Evolutionary conservation across 92 coral and sea anemone genomes (phyloP).

Genomic region (Parazoanthus swiftii): DNA sequence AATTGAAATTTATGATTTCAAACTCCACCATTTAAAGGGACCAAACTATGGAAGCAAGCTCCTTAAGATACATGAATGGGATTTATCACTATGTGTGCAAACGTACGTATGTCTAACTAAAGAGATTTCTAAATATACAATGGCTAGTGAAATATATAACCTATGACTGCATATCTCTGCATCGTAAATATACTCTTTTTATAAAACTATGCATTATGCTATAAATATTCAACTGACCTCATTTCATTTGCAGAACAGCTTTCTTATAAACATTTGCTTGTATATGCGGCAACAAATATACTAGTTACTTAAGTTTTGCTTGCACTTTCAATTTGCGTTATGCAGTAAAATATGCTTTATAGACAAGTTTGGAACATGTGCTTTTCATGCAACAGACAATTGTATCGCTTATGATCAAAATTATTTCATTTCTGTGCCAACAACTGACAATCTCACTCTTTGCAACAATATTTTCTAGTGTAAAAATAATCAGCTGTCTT

Average conservation of each 20-base stretch:
- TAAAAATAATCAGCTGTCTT: slow-evolving; percentile 12
- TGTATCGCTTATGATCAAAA: not conserved
- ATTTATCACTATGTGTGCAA: slow-evolving; percentile 10
- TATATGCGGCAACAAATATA: not conserved
- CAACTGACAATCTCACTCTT: not conserved
- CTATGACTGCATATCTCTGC: slow-evolving; percentile 39
- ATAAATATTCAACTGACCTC: slow-evolving; percentile 37
- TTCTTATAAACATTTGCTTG: slow-evolving; percentile 34
- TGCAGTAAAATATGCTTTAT: not conserved
- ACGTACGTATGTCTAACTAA: slow-evolving; percentile 32
- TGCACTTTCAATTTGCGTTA: not conserved
- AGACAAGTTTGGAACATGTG: not conserved
- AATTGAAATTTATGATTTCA: not conserved
- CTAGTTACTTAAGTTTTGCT: not conserved
- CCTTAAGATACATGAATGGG: not conserved
- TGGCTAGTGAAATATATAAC: slow-evolving; percentile 23
- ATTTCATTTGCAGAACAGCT: slow-evolving; percentile 25
- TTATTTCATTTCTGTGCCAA: not conserved
- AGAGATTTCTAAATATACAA: slow-evolving; percentile 40
- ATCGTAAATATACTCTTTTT: slow-evolving; percentile 38
- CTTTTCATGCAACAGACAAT: not conserved
- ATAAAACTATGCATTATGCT: slow-evolving; percentile 45
- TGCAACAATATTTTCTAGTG: slow-evolving; percentile 8
- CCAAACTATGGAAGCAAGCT: not conserved
- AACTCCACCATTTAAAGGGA: not conserved